Base-by-base conservation (phyloP, 2,888 invertebrate genomes). In the Cetonia aurata region DNA sequence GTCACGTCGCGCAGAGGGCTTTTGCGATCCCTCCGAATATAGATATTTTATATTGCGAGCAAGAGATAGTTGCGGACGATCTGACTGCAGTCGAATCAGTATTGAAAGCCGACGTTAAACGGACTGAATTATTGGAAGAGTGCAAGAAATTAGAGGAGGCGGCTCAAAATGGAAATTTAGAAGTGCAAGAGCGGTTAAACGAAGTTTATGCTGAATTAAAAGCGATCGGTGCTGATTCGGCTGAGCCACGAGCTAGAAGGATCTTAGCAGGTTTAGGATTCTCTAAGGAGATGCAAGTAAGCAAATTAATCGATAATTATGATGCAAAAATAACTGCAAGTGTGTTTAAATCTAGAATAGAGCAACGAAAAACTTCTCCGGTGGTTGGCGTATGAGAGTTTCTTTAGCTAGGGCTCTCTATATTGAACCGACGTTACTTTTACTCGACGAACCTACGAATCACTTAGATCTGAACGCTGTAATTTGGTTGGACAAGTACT, bases 381-480 rank as follows among this genome's bases (percentile, higher is more conserved):
- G 94, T 79, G 99, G 99, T 56, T 99, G 99, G 99, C 89, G 99
- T 75, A 99, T 99, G 99, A 92, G 99, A 81, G 98, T 99, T 3
- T 99, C 98, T 0, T 86, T 99, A 50, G 99, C 98, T 0, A 90
- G 98, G 83, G 99, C 99, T 2, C 86, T 99, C 17, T 99, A 98
- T 83, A 88, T 99, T 72, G 99, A 99, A 85, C 99, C 99, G 0
- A 98, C 99, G 0, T 86, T 99, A n/a, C 86, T 99, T 31, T 88
- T 99, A 83, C 91, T 99, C 41, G 99, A 99, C 86, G 99, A 99
- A 89, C 99, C 99, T 75, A 99, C 99, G 0, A 99, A 99, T 86
- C 99, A 99, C 86, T 92, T 99, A 79, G 99, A 99, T 88, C 88
- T 99, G 71, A 99, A 99, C 82, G 99, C 99, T 75, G 99, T 99